Evolutionary conservation across 2,888 invertebrate genomes (phyloP), one percentile per base, ranked within the genome.

Genomic region (Uloborus plumipes): DNA sequence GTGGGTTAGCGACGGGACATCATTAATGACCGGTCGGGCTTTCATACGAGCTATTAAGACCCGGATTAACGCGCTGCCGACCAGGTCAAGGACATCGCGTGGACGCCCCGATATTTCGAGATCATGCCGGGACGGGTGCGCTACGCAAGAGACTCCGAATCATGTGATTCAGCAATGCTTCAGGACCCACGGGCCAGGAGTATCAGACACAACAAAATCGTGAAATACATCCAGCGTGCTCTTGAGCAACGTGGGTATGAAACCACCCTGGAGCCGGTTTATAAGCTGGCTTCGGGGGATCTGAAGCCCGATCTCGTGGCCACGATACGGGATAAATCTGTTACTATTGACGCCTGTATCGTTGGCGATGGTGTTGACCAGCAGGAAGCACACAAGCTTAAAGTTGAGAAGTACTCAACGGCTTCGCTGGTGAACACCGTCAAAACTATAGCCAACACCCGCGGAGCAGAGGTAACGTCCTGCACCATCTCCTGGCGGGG

Each of bases 141-240:
- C 20, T 0, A 26, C 22, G 13, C 26, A 16, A 6, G 71, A 61
- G 50, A 71, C 61, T 1, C 50, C 26, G 0, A 61, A 61, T 49
- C 71, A 61, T 71, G n/a, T 16, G 3, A 20, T 71, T 4, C 71
- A 61, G 59, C 49, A 49, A 9, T 71, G 71, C 15, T 49, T 49
- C 16, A 1, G 50, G 2, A 61, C 71, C 11, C 50, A 61, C 16
- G 71, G 50, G 2, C 14, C 3, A 47, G 64, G 20, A 18, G 47
- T 9, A 39, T 4, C 1, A 2, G 64, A 13, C 47, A 64, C 16
- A 20, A 61, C 16, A 11, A 18, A 2, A 2, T 59, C 6, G 20
- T 59, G 16, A 11, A 49, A 0, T 59, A 61, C 47, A 1, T 59
- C 1, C 13, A 47, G 18, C 50, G 59, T 4, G 15, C 15, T 47